phyloP scores from a whole-genome alignment of 1,140 invertebrate species.

The Cyrtorhinus lividipennis region DNA sequence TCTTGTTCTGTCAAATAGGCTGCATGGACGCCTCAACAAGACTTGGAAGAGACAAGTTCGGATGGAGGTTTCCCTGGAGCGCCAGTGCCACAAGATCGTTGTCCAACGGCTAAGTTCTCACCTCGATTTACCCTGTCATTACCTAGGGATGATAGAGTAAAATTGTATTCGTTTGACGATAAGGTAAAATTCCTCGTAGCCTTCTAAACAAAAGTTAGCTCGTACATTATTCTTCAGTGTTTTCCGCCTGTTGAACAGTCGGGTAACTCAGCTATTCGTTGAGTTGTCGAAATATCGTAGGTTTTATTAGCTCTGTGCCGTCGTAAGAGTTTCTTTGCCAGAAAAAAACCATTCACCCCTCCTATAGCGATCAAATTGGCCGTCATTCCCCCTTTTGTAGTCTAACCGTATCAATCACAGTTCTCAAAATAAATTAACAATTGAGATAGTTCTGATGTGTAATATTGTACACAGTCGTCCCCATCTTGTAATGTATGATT shows the following conservation, averaged over 20 bases:
- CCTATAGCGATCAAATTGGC: too few relatives aligned
- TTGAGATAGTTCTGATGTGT: too few relatives aligned
- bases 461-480: too few relatives aligned
- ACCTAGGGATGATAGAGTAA: slow-evolving; percentile 40
- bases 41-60: slow-evolving; percentile 51
- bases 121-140: slow-evolving; percentile 54
- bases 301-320: too few relatives aligned
- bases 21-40: slow-evolving; percentile 68
- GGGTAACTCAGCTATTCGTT: background rate
- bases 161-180: slow-evolving; percentile 2
- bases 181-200: slow-evolving; percentile 9
- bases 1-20: slow-evolving; percentile 22
- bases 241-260: background rate
- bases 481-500: too few relatives aligned
- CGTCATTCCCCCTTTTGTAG: too few relatives aligned
- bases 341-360: too few relatives aligned
- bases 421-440: too few relatives aligned
- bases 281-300: too few relatives aligned
- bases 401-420: too few relatives aligned
- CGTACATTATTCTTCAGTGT: too few relatives aligned
- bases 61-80: slow-evolving; percentile 41
- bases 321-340: too few relatives aligned
- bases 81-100: slow-evolving; percentile 25
- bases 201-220: background rate
- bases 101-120: slow-evolving; percentile 40